These are phyloP conservation scores for Coturnix japonica DNA, from an alignment of 2,113 vertebrate genomes.

Conservation along the genomic window DNA sequence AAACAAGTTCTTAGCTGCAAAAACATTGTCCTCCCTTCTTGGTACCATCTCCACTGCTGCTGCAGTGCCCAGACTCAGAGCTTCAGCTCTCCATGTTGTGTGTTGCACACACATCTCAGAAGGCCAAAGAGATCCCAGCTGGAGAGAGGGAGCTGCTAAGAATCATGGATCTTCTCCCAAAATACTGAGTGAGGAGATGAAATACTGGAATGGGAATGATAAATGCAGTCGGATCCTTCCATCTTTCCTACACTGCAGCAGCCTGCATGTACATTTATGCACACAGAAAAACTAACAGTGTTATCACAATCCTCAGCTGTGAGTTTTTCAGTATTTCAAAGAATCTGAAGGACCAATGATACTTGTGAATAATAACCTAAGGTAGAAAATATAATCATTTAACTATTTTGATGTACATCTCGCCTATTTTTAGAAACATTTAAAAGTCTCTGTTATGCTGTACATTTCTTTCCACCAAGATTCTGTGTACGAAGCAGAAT, in stretches of 20 bases:
- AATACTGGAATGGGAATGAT: neutral
- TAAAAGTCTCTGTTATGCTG: neutral
- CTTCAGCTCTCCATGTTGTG: neutral
- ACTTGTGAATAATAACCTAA: neutral
- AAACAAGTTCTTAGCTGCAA: neutral
- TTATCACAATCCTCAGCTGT: neutral
- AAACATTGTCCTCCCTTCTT: neutral
- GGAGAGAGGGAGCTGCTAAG: neutral
- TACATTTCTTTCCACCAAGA: neutral
- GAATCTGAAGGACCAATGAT: neutral
- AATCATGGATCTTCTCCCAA: neutral
- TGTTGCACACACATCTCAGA: rapidly evolving
- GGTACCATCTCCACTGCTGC: neutral
- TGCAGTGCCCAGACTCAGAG: neutral
- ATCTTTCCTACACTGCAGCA: neutral
- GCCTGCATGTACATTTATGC: neutral
- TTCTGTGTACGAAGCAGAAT: neutral
- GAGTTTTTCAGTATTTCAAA: neutral
- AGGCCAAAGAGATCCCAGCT: neutral
- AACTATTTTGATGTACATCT: neutral
- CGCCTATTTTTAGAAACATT: neutral
- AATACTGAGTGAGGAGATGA: neutral
- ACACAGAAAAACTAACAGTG: neutral
- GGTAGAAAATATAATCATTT: neutral
- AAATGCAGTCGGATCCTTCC: neutral